phyloP scores from a whole-genome alignment of 1,140 invertebrate genomes.

The Papilio xuthus region DNA sequence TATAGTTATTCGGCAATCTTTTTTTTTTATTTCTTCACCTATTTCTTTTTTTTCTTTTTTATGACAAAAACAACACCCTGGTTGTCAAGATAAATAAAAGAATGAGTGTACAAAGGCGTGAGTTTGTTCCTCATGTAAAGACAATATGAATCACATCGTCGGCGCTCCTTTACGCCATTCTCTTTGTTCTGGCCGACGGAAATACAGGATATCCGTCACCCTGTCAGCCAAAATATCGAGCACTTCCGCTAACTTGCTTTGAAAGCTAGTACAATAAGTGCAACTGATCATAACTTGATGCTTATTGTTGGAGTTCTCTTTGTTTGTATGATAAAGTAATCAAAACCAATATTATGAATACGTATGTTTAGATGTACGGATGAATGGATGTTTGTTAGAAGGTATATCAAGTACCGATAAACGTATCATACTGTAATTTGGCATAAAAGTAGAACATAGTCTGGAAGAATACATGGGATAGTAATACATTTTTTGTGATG shows the following conservation, averaged over 20 bases:
- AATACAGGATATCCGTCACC: slow-evolving; percentile 27
- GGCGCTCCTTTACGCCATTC: slow-evolving; percentile 18
- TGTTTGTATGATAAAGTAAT: background rate
- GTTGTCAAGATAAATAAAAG: slow-evolving; percentile 35
- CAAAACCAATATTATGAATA: background rate
- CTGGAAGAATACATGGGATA: no score
- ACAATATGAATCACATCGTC: slow-evolving; percentile 14
- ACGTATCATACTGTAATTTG: no score
- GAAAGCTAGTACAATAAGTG: slow-evolving; percentile 14
- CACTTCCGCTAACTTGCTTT: background rate
- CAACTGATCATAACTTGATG: background rate
- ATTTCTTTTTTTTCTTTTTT: no score
- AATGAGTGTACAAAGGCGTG: slow-evolving; percentile 30
- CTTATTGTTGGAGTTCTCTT: background rate
- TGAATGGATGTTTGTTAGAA: no score
- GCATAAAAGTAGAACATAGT: no score
- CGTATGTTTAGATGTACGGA: no score
- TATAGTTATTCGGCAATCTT: no score
- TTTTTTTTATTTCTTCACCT: no score
- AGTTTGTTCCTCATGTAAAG: background rate
- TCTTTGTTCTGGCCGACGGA: slow-evolving; percentile 5
- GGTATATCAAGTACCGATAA: no score
- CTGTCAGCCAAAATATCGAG: slow-evolving; percentile 23
- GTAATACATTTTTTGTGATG: no score
- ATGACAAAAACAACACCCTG: background rate